Percentiles rank a stretch among this genome's conserved stretches.
Evolutionary conservation across 2,888 invertebrate species (phyloP).

Genomic region (Drosophila pegasa): DNA sequence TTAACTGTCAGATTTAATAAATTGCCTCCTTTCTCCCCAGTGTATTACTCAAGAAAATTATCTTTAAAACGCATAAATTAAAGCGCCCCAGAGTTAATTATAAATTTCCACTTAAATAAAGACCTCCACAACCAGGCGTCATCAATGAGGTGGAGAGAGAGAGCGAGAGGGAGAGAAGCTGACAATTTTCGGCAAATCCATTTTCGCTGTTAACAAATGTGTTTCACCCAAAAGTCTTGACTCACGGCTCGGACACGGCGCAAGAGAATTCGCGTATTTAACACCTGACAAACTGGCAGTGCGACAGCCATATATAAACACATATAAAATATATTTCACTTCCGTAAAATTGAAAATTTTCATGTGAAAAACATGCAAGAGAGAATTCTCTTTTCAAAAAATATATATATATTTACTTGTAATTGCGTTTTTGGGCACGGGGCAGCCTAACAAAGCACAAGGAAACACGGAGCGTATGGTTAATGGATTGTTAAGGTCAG

Average conservation of each 20-base stretch:
- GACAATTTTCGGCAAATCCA: slow-evolving; percentile 33
- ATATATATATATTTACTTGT: slow-evolving; percentile 1
- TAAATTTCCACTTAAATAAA: slow-evolving; percentile 35
- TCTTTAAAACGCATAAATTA: slow-evolving; percentile 14
- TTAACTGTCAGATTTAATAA: slow-evolving; percentile 15
- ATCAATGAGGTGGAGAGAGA: neutral
- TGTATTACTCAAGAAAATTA: slow-evolving; percentile 14
- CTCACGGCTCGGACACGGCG: slow-evolving; percentile 19
- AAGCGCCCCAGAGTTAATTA: slow-evolving; percentile 14
- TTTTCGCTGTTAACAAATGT: slow-evolving; percentile 23
- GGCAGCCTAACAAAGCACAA: slow-evolving; percentile 55
- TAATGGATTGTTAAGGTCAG: slow-evolving; percentile 58
- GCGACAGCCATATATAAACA: slow-evolving; percentile 13
- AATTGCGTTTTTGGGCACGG: slow-evolving; percentile 20
- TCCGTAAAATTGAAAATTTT: slow-evolving; percentile 34
- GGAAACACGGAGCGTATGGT: slow-evolving; percentile 50
- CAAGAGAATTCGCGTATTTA: slow-evolving; percentile 12
- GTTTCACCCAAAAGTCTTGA: slow-evolving; percentile 24
- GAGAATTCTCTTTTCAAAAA: slow-evolving; percentile 30
- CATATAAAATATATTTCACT: slow-evolving; percentile 14
- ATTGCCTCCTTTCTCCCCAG: neutral
- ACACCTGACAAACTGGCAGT: slow-evolving; percentile 54
- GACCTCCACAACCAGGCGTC: neutral
- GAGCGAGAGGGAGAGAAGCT: neutral
- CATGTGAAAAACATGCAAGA: slow-evolving; percentile 42